Evolutionary conservation across 2,797 vertebrate genomes (phyloP).

Genomic region (Forpus xanthops): DNA sequence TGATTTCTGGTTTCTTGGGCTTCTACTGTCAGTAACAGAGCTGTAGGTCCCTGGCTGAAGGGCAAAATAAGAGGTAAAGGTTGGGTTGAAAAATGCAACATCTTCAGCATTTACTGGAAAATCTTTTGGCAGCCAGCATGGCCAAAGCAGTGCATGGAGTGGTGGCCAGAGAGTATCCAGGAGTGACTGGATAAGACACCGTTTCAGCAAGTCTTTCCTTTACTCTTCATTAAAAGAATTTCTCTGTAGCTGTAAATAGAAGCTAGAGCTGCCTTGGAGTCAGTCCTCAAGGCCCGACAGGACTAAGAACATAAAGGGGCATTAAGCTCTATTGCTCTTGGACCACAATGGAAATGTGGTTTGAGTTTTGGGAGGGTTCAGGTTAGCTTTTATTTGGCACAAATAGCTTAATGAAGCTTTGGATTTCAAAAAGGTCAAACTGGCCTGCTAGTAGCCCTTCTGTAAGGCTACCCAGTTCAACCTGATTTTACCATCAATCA

Average conservation of each 20-base stretch:
- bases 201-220: conserved; percentile 56
- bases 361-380: conserved; percentile 23
- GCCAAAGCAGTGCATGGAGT: background rate
- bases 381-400: conserved; percentile 22
- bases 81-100: background rate
- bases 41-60: background rate
- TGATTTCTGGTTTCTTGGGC: background rate
- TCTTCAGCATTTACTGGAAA: conserved; percentile 43
- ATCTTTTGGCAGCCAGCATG: background rate
- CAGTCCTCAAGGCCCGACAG: background rate
- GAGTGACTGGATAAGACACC: conserved; percentile 26
- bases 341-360: conserved; percentile 27
- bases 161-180: conserved; percentile 35
- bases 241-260: conserved; percentile 36
- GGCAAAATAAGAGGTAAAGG: background rate
- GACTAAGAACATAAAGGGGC: background rate
- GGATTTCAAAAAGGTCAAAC: background rate
- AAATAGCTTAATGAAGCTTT: background rate
- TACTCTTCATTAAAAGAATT: conserved; percentile 48
- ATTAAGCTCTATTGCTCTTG: conserved; percentile 12
- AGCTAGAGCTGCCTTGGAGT: background rate
- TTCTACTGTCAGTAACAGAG: background rate
- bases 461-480: background rate
- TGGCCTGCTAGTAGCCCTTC: background rate
- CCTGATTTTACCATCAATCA: background rate